Evolutionary conservation across 1,140 invertebrate genomes (phyloP).

Genomic region (Penaeus chinensis): DNA sequence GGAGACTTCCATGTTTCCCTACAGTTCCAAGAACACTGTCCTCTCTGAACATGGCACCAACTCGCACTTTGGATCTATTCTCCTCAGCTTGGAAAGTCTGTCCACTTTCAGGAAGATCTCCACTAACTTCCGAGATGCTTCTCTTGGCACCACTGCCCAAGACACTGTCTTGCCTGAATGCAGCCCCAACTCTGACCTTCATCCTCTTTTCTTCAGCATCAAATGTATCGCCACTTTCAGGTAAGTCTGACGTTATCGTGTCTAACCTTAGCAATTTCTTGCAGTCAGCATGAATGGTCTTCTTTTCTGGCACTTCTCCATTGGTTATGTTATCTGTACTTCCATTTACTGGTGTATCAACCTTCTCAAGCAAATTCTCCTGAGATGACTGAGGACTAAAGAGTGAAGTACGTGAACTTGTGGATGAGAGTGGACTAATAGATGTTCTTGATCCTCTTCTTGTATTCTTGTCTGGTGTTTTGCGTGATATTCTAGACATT

Average conservation of each 20-base stretch:
- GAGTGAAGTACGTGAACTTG: slow-evolving; percentile 48
- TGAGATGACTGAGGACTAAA: slow-evolving; percentile 52
- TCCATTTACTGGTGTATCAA: neutral
- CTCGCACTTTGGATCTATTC: neutral
- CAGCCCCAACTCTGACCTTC: slow-evolving; percentile 36
- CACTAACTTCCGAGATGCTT: too few relatives aligned
- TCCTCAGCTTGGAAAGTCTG: slow-evolving; percentile 10
- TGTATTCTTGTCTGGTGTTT: slow-evolving; percentile 64
- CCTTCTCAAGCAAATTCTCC: slow-evolving; percentile 43
- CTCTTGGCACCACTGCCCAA: neutral
- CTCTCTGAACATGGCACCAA: neutral
- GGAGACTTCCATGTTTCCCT: slow-evolving; percentile 32
- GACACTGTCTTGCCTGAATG: slow-evolving; percentile 48
- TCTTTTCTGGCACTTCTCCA: neutral
- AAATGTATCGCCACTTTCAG: slow-evolving; percentile 53
- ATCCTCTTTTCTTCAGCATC: slow-evolving; percentile 34
- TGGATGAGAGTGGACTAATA: slow-evolving; percentile 67
- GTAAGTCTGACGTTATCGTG: slow-evolving; percentile 23
- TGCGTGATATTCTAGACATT: slow-evolving; percentile 76
- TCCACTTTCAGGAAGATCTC: slow-evolving; percentile 4
- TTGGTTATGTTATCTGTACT: neutral
- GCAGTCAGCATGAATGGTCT: slow-evolving; percentile 17
- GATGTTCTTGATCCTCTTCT: slow-evolving; percentile 69
- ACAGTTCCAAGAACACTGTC: neutral
- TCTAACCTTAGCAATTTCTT: slow-evolving; percentile 36